These are phyloP conservation scores for Hephaestus fuliginosus DNA, from an alignment of 2,797 vertebrate genomes.

Conservation along the genomic window DNA sequence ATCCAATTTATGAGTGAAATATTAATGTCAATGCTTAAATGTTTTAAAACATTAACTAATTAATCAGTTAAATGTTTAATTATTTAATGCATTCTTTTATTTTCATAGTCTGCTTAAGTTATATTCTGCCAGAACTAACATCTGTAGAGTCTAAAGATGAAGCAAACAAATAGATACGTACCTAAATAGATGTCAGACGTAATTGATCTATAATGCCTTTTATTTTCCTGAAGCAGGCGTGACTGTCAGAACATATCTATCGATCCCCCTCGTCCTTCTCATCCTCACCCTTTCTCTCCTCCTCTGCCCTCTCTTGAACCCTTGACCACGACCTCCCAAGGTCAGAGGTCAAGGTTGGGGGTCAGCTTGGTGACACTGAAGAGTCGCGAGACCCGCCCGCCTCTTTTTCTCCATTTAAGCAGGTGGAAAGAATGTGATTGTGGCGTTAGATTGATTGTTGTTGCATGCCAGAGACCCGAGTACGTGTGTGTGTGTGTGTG, in stretches of 20 bases:
- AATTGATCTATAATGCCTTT: conserved; percentile 73
- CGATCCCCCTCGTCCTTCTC: conserved; percentile 77
- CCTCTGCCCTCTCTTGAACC: conserved; percentile 55
- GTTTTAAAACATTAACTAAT: neutral
- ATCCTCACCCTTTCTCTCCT: neutral
- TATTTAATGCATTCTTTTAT: neutral
- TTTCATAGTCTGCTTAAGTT: neutral
- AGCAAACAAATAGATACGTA: conserved; percentile 31
- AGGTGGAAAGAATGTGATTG: conserved; percentile 82
- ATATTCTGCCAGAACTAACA: neutral
- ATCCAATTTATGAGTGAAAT: conserved; percentile 25
- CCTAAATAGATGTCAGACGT: conserved; percentile 50
- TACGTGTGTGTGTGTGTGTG: conserved; percentile 26
- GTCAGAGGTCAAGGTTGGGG: conserved; percentile 89
- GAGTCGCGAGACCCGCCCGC: conserved; percentile 64
- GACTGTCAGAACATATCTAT: conserved; percentile 89
- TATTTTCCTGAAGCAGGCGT: conserved; percentile 86
- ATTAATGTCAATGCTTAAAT: neutral
- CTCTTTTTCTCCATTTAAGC: conserved; percentile 75
- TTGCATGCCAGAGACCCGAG: conserved; percentile 48
- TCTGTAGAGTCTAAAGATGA: neutral
- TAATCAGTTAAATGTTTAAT: neutral
- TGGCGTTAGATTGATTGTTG: conserved; percentile 80
- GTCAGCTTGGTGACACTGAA: conserved; percentile 74
- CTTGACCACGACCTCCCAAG: conserved; percentile 71